Evolutionary conservation across 2,888 invertebrate species (phyloP).

Genomic region (Orchestes rusci): DNA sequence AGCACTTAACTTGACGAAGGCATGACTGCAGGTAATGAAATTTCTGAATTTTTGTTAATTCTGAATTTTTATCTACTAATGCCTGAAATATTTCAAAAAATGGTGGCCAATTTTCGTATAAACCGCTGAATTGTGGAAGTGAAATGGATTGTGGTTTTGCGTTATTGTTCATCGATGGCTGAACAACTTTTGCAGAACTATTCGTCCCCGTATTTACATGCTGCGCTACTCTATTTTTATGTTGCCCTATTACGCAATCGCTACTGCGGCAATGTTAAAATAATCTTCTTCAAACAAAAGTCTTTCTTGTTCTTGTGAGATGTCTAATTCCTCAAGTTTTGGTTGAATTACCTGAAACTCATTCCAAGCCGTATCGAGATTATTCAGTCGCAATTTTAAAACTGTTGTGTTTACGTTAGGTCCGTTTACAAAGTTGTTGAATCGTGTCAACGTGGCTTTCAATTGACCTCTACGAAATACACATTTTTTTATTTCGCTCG

Average conservation of each 20-base stretch:
- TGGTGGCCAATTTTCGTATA: constrained; percentile 6
- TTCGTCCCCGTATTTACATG: background rate
- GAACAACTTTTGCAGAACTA: background rate
- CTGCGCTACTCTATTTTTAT: background rate
- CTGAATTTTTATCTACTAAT: constrained; percentile 10
- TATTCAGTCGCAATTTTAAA: background rate
- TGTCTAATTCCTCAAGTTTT: background rate
- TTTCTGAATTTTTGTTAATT: constrained; percentile 12
- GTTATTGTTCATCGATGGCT: background rate
- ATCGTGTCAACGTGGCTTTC: background rate
- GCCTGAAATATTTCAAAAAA: constrained; percentile 13
- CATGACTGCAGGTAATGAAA: constrained; percentile 19
- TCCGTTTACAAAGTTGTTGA: background rate
- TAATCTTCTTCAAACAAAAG: constrained; percentile 3
- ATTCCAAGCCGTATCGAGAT: background rate
- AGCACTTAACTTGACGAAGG: constrained; percentile 7
- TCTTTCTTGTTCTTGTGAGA: background rate
- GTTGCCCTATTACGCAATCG: background rate
- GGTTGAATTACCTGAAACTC: constrained; percentile 1
- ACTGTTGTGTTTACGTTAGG: background rate
- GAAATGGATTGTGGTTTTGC: constrained; percentile 2
- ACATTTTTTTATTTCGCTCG: too few species aligned
- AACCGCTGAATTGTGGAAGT: constrained; percentile 10
- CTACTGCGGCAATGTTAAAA: background rate
- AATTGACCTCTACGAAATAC: too few species aligned